These are phyloP conservation scores for Melanaphis sacchari DNA, from an alignment of 1,140 invertebrate genomes.

Conservation along the genomic window DNA sequence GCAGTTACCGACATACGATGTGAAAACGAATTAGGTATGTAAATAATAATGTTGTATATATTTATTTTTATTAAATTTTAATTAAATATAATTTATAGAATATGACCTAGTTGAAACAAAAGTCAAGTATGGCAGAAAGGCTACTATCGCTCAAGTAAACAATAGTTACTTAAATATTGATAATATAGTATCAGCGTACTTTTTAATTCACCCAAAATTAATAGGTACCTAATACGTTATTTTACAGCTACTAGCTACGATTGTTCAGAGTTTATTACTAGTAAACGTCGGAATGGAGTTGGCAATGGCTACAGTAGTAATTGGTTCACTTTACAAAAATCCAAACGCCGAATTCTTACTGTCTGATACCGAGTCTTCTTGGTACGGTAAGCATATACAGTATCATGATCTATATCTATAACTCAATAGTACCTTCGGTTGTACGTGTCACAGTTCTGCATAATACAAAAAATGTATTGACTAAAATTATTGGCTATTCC, in stretches of 20 bases:
- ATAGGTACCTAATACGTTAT: neutral
- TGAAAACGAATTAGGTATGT: neutral
- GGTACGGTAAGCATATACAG: slow-evolving; percentile 61
- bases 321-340: slow-evolving; percentile 60
- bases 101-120: neutral
- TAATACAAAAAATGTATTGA: neutral
- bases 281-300: slow-evolving; percentile 61
- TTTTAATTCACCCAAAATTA: neutral
- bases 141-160: slow-evolving; percentile 9
- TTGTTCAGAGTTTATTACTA: slow-evolving; percentile 61
- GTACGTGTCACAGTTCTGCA: neutral
- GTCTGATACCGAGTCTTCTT: slow-evolving; percentile 61
- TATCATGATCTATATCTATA: neutral
- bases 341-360: slow-evolving; percentile 58
- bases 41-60: neutral
- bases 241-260: slow-evolving; percentile 58
- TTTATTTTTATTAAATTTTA: neutral
- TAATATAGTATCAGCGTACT: no score
- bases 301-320: slow-evolving; percentile 61
- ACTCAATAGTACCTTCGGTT: neutral
- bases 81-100: neutral
- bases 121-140: neutral
- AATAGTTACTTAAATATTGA: neutral
- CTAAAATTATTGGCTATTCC: neutral
- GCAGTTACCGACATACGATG: neutral